Conservation (phyloP, 2,113 vertebrate species). For the Scytalopus superciliaris region DNA sequence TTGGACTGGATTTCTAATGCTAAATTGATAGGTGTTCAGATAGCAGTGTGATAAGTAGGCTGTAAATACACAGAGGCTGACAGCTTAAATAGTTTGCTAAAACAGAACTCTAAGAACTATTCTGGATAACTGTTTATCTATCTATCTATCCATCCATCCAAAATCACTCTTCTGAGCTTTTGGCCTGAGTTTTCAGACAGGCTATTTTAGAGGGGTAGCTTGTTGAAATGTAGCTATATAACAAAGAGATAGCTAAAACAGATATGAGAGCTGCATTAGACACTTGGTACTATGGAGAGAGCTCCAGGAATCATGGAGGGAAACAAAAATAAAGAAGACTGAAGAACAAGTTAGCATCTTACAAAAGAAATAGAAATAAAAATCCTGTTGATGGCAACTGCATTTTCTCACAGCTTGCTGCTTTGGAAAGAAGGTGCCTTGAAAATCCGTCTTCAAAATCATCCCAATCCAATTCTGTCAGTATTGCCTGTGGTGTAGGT, state of each 20-base stretch:
- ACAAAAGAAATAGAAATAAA: not conserved
- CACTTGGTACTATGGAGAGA: not conserved
- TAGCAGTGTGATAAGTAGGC: conserved; percentile 13
- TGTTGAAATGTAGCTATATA: not conserved
- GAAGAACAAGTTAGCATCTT: not conserved
- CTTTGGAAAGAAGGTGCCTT: not conserved
- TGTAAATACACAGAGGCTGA: conserved; percentile 36
- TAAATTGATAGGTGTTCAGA: conserved; percentile 46
- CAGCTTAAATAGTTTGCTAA: conserved; percentile 42
- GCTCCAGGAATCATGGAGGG: not conserved
- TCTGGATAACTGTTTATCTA: conserved; percentile 8
- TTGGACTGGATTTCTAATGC: conserved; percentile 46
- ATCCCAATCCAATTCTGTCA: not conserved
- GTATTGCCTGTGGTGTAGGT: not conserved
- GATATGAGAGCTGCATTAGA: not conserved
- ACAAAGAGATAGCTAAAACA: conserved; percentile 22
- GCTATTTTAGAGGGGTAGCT: not conserved
- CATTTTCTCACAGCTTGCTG: not conserved
- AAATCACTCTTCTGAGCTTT: not conserved
- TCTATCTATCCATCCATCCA: conserved; percentile 41
- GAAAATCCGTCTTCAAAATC: not conserved
- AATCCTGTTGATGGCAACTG: not conserved
- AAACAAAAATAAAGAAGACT: not conserved
- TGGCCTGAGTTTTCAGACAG: conserved; percentile 17
- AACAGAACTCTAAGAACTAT: conserved; percentile 7